Percentiles rank a stretch among this genome's conserved stretches.
phyloP scores from a whole-genome alignment of 2,888 invertebrate genomes.

The Troides oblongomaculatus region DNA sequence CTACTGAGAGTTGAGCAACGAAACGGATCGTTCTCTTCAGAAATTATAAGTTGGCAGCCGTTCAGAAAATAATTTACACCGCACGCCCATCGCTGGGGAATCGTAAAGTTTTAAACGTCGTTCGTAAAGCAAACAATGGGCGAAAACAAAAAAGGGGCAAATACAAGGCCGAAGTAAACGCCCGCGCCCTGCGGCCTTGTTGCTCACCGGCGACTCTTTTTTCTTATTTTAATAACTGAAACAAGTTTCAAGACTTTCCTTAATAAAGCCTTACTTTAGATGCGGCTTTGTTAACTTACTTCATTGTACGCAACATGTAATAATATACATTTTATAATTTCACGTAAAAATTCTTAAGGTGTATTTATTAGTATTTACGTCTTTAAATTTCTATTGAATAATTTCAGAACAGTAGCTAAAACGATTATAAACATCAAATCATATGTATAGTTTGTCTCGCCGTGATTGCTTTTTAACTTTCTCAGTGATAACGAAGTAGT shows the following conservation, averaged over 20 bases:
- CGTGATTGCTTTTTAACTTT: neutral
- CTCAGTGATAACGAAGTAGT: neutral
- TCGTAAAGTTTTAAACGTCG: conserved; percentile 72
- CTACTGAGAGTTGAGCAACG: neutral
- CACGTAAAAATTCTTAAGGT: too few species aligned
- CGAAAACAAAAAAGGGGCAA: conserved; percentile 69
- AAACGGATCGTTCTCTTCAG: conserved; percentile 38
- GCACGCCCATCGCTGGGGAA: conserved; percentile 65
- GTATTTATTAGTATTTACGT: too few species aligned
- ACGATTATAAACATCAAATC: neutral
- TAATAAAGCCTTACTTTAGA: conserved; percentile 4
- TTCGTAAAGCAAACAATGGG: conserved; percentile 76
- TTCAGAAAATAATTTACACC: conserved; percentile 69
- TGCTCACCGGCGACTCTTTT: conserved; percentile 42
- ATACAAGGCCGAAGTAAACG: conserved; percentile 51
- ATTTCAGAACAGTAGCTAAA: neutral
- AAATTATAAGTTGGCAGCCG: conserved; percentile 71
- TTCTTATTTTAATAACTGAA: conserved; percentile 24
- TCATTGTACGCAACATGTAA: neutral
- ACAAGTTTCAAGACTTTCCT: conserved; percentile 2
- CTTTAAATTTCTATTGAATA: too few species aligned
- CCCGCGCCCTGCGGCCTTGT: conserved; percentile 49
- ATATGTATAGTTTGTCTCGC: neutral
- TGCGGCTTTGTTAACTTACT: neutral
- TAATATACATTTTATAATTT: too few species aligned